Evolutionary conservation across 2,797 vertebrate species (phyloP).

Genomic region (Peromyscus aztecus): DNA sequence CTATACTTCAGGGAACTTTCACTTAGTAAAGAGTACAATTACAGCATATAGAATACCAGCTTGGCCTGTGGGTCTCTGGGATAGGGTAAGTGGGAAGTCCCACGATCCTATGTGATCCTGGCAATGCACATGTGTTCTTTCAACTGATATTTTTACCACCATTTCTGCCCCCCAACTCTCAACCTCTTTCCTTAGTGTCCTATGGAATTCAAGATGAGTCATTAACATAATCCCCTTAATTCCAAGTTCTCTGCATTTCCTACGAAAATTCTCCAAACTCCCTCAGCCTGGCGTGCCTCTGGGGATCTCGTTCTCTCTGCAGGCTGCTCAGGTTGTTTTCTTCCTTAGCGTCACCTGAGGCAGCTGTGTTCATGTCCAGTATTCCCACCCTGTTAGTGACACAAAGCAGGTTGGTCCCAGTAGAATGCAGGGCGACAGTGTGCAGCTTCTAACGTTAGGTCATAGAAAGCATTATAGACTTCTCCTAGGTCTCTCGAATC

Average conservation of each 20-base stretch:
- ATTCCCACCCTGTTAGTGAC: not conserved
- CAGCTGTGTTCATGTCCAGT: not conserved
- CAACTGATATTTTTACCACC: not conserved
- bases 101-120: not conserved
- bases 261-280: not conserved
- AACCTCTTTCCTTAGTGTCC: not conserved
- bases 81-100: not conserved
- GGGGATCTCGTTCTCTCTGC: not conserved
- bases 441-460: not conserved
- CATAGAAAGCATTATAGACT: not conserved
- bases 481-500: not conserved
- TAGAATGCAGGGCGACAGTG: not conserved
- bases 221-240: not conserved
- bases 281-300: not conserved
- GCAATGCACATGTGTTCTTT: not conserved
- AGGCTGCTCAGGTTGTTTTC: not conserved
- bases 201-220: slow-evolving; percentile 5
- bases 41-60: not conserved
- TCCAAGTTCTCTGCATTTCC: not conserved
- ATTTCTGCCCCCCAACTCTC: not conserved
- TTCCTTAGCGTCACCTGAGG: not conserved
- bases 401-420: not conserved
- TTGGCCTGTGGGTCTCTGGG: not conserved
- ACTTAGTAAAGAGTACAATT: not conserved
- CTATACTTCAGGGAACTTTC: not conserved